These are phyloP conservation scores for Probaryconus sp. DNA, from an alignment of 1,140 invertebrate genomes.

Conservation along the genomic window DNA sequence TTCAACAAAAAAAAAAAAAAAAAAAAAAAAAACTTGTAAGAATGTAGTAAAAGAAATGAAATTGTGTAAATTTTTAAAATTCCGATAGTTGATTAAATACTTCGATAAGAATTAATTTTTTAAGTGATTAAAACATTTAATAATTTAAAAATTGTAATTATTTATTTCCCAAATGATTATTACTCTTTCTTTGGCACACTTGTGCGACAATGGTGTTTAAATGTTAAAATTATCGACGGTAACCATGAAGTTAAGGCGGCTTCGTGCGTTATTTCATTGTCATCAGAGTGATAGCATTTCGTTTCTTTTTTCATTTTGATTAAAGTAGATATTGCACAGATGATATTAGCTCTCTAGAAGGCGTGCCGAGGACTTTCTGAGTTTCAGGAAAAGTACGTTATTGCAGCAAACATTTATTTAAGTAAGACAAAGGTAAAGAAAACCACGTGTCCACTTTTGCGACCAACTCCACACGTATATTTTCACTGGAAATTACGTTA, in stretches of 20 bases:
- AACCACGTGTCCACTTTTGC: constrained; percentile 50
- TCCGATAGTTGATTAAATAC: no score
- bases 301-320: constrained; percentile 37
- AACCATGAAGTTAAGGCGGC: constrained; percentile 26
- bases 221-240: constrained; percentile 24
- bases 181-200: constrained; percentile 18
- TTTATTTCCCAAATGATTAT: constrained; percentile 2
- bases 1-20: no score
- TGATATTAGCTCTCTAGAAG: constrained; percentile 42
- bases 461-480: constrained; percentile 5
- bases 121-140: no score
- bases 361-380: constrained; percentile 29
- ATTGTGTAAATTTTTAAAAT: no score
- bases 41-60: no score
- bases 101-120: no score
- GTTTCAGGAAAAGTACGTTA: constrained; percentile 47
- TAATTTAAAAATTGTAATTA: no score
- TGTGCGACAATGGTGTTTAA: constrained; percentile 13
- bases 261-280: constrained; percentile 27
- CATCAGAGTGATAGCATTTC: constrained; percentile 18
- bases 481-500: constrained; percentile 25
- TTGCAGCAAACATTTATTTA: constrained; percentile 58
- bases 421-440: constrained; percentile 51
- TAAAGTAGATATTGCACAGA: constrained; percentile 50
- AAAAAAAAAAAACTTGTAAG: no score